Conservation (phyloP, 1,140 invertebrate genomes). For the Caerostris extrusa region DNA sequence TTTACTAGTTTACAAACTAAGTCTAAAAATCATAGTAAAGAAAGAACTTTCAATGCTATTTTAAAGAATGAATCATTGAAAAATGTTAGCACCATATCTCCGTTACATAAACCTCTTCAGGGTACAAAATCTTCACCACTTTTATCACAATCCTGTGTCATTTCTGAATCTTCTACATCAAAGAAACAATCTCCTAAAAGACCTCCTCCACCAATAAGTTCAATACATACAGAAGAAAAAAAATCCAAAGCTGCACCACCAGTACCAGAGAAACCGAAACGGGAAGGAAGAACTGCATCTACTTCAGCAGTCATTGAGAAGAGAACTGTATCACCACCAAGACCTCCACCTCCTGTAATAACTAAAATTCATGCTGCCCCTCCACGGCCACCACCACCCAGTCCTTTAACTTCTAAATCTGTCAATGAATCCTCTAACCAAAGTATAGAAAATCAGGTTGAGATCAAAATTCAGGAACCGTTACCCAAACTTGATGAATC, state of each 20-base stretch:
- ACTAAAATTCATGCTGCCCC: conserved; percentile 24
- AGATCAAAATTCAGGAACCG: too few relatives aligned
- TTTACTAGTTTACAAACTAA: conserved; percentile 55
- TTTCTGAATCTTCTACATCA: too few relatives aligned
- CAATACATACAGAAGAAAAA: not conserved
- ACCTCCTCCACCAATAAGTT: conserved; percentile 59
- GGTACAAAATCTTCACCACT: conserved; percentile 61
- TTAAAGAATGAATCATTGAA: conserved; percentile 67
- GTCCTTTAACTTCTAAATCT: not conserved
- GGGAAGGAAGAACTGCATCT: conserved; percentile 11
- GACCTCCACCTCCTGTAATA: conserved; percentile 51
- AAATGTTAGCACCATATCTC: conserved; percentile 44
- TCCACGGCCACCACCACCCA: conserved; percentile 59
- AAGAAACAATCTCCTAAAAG: conserved; percentile 58
- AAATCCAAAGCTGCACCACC: conserved; percentile 2
- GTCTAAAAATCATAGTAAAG: conserved; percentile 55
- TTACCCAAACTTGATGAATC: not conserved
- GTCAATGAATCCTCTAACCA: not conserved
- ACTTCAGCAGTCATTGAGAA: conserved; percentile 1
- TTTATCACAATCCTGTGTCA: not conserved
- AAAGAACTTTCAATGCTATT: conserved; percentile 61
- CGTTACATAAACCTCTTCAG: conserved; percentile 32
- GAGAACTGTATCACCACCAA: conserved; percentile 63
- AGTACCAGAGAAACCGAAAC: conserved; percentile 64
- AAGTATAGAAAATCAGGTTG: not conserved